Percentiles rank a stretch among this genome's conserved stretches.
Evolutionary conservation across 2,888 invertebrate genomes (phyloP).

Genomic region (Tiliacea citrago): DNA sequence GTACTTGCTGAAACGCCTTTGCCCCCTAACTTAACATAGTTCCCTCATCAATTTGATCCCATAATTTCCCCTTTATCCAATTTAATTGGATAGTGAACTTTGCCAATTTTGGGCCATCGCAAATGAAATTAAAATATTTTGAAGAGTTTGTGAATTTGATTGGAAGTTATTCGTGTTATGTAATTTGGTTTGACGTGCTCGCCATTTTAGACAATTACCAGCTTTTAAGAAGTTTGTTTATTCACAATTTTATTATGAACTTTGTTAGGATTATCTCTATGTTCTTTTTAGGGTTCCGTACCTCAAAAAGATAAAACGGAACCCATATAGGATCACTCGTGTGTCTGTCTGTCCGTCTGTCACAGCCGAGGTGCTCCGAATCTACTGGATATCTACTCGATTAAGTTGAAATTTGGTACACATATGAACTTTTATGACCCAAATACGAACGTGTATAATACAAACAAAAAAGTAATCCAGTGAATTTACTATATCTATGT

Average conservation of each 20-base stretch:
- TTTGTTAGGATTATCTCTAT: constrained; percentile 5
- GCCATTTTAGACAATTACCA: constrained; percentile 46
- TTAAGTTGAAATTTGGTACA: no score
- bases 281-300: no score
- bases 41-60: constrained; percentile 43
- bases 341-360: no score
- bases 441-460: no score
- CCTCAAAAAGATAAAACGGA: no score
- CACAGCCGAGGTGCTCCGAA: no score
- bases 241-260: constrained; percentile 4
- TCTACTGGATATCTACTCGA: no score
- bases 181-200: constrained; percentile 36
- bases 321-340: no score
- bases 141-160: constrained; percentile 55
- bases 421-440: no score
- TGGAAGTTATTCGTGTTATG: constrained; percentile 58
- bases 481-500: no score
- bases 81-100: constrained; percentile 65
- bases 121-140: constrained; percentile 68
- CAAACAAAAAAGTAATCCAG: no score
- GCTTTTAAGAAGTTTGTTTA: constrained; percentile 38
- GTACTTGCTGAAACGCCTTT: constrained; percentile 4
- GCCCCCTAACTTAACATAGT: constrained; percentile 35
- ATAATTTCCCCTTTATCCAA: constrained; percentile 60
- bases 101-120: constrained; percentile 46